Evolutionary conservation across 1,140 invertebrate species (phyloP).

Genomic region (Parapsyche elsis): DNA sequence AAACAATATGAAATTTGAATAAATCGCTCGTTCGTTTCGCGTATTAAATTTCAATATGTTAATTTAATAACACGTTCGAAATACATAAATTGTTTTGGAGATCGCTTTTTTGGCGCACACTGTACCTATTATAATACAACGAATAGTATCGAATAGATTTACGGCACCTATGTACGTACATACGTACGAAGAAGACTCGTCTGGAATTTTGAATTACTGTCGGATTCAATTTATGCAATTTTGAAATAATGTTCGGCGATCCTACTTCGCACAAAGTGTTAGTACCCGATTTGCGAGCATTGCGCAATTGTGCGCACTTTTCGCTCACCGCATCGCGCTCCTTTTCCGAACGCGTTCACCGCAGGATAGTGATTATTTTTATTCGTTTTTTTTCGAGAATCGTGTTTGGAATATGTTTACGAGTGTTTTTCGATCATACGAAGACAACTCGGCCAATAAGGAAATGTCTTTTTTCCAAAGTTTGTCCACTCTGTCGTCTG

Average conservation of each 20-base stretch:
- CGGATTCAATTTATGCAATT: too few relatives aligned
- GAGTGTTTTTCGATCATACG: not conserved
- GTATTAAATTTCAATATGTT: slow-evolving; percentile 22
- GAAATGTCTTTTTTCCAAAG: slow-evolving; percentile 32
- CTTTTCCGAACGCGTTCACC: too few relatives aligned
- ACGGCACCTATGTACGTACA: not conserved
- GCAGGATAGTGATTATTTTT: not conserved
- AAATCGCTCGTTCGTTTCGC: slow-evolving; percentile 13
- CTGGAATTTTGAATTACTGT: not conserved
- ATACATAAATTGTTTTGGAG: too few relatives aligned
- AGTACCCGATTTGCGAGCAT: too few relatives aligned
- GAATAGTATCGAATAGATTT: slow-evolving; percentile 24
- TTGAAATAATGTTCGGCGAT: too few relatives aligned
- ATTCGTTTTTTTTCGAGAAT: not conserved
- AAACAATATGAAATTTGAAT: slow-evolving; percentile 23
- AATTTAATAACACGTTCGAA: not conserved
- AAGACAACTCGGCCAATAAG: slow-evolving; percentile 14
- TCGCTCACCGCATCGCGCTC: too few relatives aligned
- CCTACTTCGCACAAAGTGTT: too few relatives aligned
- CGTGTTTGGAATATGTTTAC: too few relatives aligned
- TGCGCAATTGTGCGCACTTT: too few relatives aligned
- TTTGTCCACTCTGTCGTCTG: not conserved
- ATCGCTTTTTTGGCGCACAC: not conserved
- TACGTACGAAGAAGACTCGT: not conserved
- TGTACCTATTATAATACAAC: not conserved